These are phyloP conservation scores for Erebia epiphron DNA, from an alignment of 2,888 invertebrate genomes.

Conservation along the genomic window DNA sequence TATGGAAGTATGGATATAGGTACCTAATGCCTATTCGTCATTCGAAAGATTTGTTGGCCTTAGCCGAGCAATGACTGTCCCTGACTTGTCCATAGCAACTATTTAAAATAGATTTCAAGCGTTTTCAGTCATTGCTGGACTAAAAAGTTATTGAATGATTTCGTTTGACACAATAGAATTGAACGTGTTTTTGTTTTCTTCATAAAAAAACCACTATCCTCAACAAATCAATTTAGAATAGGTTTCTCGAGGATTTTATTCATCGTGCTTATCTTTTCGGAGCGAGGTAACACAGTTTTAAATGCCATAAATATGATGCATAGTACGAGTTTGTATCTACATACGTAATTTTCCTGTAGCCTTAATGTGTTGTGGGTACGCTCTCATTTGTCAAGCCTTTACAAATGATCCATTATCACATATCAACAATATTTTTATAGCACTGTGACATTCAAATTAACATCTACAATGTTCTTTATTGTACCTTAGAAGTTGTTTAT, in stretches of 20 bases:
- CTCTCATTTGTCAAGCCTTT: conserved; percentile 1
- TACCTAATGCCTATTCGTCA: no score
- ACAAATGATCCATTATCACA: neutral
- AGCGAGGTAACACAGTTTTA: conserved; percentile 18
- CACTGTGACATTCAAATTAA: neutral
- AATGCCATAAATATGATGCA: conserved; percentile 11
- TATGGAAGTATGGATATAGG: no score
- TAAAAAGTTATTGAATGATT: conserved; percentile 17
- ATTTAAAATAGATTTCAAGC: neutral
- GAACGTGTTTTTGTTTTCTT: conserved; percentile 13
- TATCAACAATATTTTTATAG: no score
- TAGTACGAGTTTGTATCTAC: neutral
- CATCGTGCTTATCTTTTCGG: conserved; percentile 27
- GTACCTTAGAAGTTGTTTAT: neutral
- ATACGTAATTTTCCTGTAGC: conserved; percentile 10
- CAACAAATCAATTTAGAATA: conserved; percentile 5
- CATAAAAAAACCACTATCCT: conserved; percentile 8
- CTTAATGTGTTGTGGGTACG: neutral
- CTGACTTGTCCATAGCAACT: neutral
- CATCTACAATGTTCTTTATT: neutral
- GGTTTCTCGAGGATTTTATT: conserved; percentile 6
- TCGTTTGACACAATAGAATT: conserved; percentile 7
- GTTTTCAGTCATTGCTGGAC: neutral
- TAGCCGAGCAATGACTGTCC: no score
- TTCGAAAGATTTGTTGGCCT: no score